Evolutionary conservation across 1,140 invertebrate genomes (phyloP), one percentile per base, ranked within the genome.

Genomic region (Chionoecetes opilio): DNA sequence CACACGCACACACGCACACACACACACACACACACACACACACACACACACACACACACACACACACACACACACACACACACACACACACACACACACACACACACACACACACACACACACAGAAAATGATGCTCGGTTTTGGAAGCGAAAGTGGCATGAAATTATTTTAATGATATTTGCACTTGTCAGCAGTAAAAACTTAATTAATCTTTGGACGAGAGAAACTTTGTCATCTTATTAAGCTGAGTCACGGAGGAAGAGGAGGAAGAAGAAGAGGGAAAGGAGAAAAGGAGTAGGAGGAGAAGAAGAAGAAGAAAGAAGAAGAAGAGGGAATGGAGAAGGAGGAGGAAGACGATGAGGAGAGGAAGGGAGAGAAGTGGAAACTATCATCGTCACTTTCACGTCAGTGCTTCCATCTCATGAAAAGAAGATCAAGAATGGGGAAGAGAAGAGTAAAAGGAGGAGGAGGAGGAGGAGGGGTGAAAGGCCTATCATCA

Each of bases 111-210:
- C n/a, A n/a, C n/a, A n/a, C n/a, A n/a, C n/a, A n/a, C n/a, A 75
- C 21, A 75, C 21, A 75, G 63, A 75, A 8, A 75, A 26, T 2
- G 63, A 21, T 8, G 21, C 9, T 41, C 14, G 38, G 38, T 14
- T n/a, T n/a, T n/a, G n/a, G n/a, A n/a, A 46, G 53, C 2, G 53
- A 17, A 26, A 75, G n/a, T 75, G 63, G 21, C 21, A n/a, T 26
- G 63, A 75, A 75, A 75, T 75, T 21, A n/a, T 75, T 26, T 75
- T 75, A 75, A n/a, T 75, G n/a, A 75, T 75, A 75, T 75, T 75
- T 75, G n/a, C 63, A 75, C 63, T 75, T 75, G 63, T 75, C 63
- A n/a, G 63, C n/a, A 75, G n/a, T 75, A 75, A 75, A 75, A 75
- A 75, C 63, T 75, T 75, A 17, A 75, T 75, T 75, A 75, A 26